Evolutionary conservation across 1,140 invertebrate species (phyloP).

Genomic region (Arion vulgaris): DNA sequence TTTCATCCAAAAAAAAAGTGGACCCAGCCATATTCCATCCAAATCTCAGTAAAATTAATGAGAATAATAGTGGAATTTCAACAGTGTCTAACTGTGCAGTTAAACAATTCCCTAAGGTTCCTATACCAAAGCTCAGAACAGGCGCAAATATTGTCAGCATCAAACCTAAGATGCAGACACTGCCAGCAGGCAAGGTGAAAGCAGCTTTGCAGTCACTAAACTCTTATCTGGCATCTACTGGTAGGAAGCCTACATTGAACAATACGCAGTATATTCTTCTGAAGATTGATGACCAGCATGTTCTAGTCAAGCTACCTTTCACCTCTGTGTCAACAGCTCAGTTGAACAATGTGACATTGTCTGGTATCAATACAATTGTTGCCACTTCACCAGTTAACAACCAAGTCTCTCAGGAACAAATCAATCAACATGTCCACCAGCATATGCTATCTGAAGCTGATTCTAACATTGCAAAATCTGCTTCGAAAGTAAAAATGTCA

Average conservation of each 20-base stretch:
- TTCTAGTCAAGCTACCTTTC: conserved; percentile 1
- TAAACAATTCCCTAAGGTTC: no score
- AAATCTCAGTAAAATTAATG: no score
- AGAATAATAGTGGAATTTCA: no score
- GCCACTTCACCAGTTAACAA: neutral
- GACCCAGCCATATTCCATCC: no score
- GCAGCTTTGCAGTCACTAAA: conserved; percentile 10
- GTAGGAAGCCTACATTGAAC: neutral
- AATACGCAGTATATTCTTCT: conserved; percentile 1
- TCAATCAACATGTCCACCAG: neutral
- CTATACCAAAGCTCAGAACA: no score
- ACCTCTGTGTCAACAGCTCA: neutral
- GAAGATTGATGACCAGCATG: conserved; percentile 21
- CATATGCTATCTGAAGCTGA: neutral
- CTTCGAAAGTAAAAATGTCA: neutral
- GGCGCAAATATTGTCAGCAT: neutral
- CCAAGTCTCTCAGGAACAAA: neutral
- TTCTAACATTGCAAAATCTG: neutral
- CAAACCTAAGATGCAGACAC: neutral
- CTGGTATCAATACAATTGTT: neutral
- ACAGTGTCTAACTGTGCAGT: no score
- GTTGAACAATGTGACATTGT: neutral
- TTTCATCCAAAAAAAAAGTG: no score
- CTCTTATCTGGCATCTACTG: conserved; percentile 7
- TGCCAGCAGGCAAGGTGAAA: neutral